Evolutionary conservation across 1,140 invertebrate genomes (phyloP).

Genomic region (Meloidogyne exigua): DNA sequence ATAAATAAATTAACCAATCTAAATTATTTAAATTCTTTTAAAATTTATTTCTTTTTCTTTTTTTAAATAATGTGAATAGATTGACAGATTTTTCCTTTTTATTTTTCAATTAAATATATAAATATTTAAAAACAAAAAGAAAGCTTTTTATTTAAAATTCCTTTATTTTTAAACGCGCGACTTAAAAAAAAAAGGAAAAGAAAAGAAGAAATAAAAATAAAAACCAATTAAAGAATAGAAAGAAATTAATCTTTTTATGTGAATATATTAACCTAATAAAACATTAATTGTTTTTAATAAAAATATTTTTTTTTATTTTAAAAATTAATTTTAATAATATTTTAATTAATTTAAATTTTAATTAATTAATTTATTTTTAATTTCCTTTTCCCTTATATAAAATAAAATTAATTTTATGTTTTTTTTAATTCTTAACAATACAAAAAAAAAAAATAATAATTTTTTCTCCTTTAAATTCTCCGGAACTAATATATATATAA

Average conservation of each 20-base stretch:
- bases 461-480: not conserved
- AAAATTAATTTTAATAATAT: not conserved
- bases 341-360: not conserved
- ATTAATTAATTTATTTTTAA: not conserved
- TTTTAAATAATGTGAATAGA: not conserved
- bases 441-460: not conserved
- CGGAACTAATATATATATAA: not conserved
- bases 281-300: not conserved
- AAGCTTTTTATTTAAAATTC: not conserved
- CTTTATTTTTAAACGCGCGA: not conserved
- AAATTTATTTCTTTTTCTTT: not conserved
- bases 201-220: no score
- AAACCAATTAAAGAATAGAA: not conserved
- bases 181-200: not conserved
- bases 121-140: not conserved
- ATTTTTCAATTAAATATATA: not conserved
- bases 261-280: slow-evolving; percentile 11
- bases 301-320: not conserved
- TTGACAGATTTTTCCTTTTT: not conserved
- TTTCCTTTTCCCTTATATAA: no score
- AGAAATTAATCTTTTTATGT: not conserved
- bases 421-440: not conserved
- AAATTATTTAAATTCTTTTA: no score
- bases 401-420: not conserved
- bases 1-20: no score